These are phyloP conservation scores for Vulpes ferrilata DNA, from an alignment of 2,113 vertebrate species.

Conservation along the genomic window DNA sequence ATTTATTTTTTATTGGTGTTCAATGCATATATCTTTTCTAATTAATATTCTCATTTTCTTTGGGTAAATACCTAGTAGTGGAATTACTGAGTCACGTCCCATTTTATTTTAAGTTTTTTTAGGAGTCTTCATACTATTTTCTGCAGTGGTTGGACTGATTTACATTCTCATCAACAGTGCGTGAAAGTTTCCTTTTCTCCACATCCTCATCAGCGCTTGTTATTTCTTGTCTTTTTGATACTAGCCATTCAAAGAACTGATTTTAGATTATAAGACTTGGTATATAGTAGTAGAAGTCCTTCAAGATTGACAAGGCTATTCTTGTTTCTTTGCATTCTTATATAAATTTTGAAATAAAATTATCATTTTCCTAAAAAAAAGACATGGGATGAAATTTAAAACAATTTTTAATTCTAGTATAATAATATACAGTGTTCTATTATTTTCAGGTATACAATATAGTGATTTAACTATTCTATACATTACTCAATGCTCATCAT, in stretches of 20 bases:
- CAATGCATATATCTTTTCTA: neutral
- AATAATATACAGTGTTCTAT: neutral
- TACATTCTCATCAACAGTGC: neutral
- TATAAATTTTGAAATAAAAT: constrained; percentile 5
- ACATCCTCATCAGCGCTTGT: neutral
- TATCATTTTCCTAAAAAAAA: neutral
- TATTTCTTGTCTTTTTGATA: neutral
- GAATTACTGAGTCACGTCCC: neutral
- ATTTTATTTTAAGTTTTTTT: neutral
- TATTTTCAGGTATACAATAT: neutral
- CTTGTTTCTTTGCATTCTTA: neutral
- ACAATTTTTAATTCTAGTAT: neutral
- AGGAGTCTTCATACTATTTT: neutral
- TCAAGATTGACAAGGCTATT: neutral
- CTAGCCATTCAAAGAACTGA: neutral
- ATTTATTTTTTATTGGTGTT: too few species aligned
- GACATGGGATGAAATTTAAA: neutral
- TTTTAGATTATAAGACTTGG: neutral
- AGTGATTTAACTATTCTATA: neutral
- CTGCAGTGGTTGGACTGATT: neutral
- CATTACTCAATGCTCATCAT: neutral
- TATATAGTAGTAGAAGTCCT: neutral
- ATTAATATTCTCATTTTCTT: neutral
- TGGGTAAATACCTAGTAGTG: neutral
- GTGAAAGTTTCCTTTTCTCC: neutral